phyloP scores from a whole-genome alignment of 2,113 vertebrate genomes.

The Amazona vittata region DNA sequence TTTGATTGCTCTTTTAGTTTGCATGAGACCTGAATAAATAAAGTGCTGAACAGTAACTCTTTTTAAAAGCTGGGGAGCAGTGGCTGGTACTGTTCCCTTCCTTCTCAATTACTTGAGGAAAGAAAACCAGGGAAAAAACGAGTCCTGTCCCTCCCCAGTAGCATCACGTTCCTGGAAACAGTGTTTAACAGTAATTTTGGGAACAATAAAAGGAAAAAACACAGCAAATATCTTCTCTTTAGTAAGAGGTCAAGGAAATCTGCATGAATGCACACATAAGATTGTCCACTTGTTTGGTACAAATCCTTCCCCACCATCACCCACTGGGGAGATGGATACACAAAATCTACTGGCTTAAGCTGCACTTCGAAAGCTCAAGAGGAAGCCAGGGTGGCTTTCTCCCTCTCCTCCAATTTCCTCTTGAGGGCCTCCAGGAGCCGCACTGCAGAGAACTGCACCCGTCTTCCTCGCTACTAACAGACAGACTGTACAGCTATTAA shows the following conservation, averaged over 20 bases:
- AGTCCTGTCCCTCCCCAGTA: neutral
- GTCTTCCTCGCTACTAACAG: neutral
- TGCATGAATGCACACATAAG: rapidly evolving
- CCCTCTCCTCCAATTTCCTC: neutral
- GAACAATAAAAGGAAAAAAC: neutral
- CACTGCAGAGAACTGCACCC: neutral
- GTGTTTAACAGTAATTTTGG: neutral
- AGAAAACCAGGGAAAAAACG: neutral
- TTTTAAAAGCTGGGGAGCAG: neutral
- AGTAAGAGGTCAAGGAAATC: neutral
- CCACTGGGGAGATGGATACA: neutral
- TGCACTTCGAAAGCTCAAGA: neutral
- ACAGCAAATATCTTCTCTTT: neutral
- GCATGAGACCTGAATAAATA: neutral
- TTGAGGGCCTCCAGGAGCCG: neutral
- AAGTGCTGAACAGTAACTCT: neutral
- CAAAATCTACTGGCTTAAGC: neutral
- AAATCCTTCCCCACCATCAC: neutral
- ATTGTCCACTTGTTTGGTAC: neutral
- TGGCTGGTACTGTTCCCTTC: neutral
- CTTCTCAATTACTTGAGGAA: neutral
- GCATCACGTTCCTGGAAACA: neutral
- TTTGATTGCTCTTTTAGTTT: neutral
- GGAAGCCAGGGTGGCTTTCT: neutral
- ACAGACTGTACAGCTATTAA: constrained; percentile 7